Conservation (phyloP, 2,797 vertebrate species). For the Ciconia nigra region DNA sequence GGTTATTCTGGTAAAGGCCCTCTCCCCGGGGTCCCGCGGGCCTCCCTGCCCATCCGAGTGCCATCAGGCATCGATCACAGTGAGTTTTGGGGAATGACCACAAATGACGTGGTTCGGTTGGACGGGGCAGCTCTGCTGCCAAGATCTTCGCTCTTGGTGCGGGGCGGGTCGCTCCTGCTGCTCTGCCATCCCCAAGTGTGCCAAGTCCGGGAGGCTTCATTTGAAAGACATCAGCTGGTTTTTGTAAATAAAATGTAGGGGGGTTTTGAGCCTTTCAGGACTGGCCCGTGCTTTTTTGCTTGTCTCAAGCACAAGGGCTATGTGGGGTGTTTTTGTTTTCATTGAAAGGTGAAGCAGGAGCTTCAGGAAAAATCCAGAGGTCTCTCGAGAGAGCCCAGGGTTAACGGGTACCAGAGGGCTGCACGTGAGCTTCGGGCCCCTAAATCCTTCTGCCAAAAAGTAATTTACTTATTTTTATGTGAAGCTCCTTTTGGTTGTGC, state of each 20-base stretch:
- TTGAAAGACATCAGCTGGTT: background rate
- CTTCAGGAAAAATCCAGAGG: background rate
- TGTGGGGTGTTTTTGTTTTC: background rate
- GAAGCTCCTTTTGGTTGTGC: background rate
- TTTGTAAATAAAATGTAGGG: background rate
- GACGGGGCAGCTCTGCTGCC: background rate
- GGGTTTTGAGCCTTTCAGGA: fast-evolving
- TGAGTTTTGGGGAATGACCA: background rate
- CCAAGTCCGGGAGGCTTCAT: background rate
- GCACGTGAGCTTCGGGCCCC: fast-evolving
- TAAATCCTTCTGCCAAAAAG: background rate
- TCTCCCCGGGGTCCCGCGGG: fast-evolving
- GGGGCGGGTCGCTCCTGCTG: fast-evolving
- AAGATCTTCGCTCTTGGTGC: fast-evolving
- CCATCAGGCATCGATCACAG: fast-evolving
- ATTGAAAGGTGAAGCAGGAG: background rate
- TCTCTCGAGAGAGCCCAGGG: background rate
- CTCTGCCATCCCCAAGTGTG: fast-evolving
- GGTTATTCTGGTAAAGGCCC: background rate
- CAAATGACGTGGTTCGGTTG: fast-evolving
- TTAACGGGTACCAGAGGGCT: background rate
- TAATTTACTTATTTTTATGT: background rate
- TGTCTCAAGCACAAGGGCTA: background rate
- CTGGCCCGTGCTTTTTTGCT: background rate
- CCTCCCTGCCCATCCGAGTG: background rate